Base-by-base conservation (phyloP, 2,888 invertebrate species). In the Caenorhabditis doughertyi region DNA sequence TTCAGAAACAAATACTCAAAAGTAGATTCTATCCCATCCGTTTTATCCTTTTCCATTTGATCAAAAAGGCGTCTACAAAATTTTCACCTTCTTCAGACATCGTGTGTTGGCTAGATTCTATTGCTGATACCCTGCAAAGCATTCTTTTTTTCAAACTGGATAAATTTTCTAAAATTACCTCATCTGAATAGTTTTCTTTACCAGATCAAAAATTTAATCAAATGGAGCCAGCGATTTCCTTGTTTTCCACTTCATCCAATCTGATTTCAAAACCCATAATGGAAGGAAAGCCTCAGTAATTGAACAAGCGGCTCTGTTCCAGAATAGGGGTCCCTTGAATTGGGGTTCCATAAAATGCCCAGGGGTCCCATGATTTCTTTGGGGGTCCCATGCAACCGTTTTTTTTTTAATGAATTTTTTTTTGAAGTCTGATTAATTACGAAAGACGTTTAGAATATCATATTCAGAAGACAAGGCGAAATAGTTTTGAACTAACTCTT, bases 11-110 rank as follows among this genome's bases (percentile, higher is more conserved):
- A 16, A 39, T 23, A 81, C 79, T 44, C 42, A 49, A 74, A 82
- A 11, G 62, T 82, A 1, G 80, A 68, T 9, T 82, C 47, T 2
- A 58, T 11, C 0, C n/a, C 27, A 2, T 65, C 70, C 7, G 64
- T 72, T 29, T 68, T 39, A 32, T 82, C 42, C 16, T 84, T 77
- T 55, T 65, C 58, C 85, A 85, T 62, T 85, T 84, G 0, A 39
- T 8, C 21, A 87, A 27, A 44, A 79, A 87, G 0, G 81, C 85
- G 65, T 87, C 85, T 11, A 85, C 64, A 51, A 82, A 87, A 44
- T 87, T 85, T 11, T 74, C 79, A 16, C 74, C 79, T 0, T 84
- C 79, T 1, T 81, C 84, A 7, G 49, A 71, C 2, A 85, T 44
- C n/a, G 74, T 58, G 32, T 82, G 80, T 7, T 55, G 58, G n/a